phyloP scores from a whole-genome alignment of 2,113 vertebrate genomes.

The Marcusenius ussheri region DNA sequence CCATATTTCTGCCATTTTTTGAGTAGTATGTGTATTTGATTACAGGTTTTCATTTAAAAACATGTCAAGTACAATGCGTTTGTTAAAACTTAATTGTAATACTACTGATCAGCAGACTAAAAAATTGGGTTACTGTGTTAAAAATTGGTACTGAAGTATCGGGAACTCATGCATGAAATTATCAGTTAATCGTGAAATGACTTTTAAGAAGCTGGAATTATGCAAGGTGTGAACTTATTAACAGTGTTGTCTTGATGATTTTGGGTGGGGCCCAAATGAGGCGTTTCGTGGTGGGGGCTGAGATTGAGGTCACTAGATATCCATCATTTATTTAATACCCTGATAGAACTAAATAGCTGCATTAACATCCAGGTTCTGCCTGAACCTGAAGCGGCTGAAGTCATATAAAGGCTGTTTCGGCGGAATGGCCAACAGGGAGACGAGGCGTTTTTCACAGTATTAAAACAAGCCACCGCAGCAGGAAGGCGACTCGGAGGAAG shows the following conservation, averaged over 20 bases:
- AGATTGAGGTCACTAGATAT: background rate
- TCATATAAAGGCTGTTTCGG: background rate
- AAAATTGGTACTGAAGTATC: background rate
- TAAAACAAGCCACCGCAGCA: background rate
- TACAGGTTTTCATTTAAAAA: background rate
- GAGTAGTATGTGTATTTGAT: background rate
- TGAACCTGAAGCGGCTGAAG: background rate
- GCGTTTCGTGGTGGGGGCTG: background rate
- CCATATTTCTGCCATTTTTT: background rate
- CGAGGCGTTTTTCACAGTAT: background rate
- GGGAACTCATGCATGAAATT: background rate
- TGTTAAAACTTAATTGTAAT: constrained; percentile 3
- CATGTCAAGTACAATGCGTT: background rate
- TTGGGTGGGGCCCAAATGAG: background rate
- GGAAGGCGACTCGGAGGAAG: background rate
- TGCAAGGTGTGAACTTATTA: background rate
- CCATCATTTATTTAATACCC: background rate
- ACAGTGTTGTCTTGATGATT: background rate
- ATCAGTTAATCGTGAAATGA: background rate
- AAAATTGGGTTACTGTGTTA: constrained; percentile 7
- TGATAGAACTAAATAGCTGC: too few relatives aligned
- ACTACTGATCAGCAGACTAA: constrained; percentile 9
- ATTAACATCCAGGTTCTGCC: background rate
- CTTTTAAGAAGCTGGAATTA: background rate
- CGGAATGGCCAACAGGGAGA: background rate